Evolutionary conservation across 2,113 vertebrate species (phyloP).

Genomic region (Oplegnathus fasciatus): DNA sequence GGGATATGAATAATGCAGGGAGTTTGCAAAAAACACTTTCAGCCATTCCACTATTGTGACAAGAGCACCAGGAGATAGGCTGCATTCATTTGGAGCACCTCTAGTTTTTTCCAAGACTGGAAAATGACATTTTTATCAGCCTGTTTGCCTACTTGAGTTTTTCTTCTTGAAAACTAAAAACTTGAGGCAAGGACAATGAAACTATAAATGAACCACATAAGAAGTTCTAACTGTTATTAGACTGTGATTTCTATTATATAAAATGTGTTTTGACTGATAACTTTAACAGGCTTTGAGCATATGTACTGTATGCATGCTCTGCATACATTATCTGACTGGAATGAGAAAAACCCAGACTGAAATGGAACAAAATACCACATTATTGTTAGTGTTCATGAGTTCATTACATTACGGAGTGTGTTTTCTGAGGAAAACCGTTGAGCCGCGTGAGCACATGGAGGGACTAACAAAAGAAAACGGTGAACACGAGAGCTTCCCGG

Average conservation of each 20-base stretch:
- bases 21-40: conserved; percentile 56
- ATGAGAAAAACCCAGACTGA: not conserved
- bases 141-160: conserved; percentile 22
- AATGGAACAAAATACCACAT: not conserved
- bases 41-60: conserved; percentile 51
- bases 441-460: conserved; percentile 48
- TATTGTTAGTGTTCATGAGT: not conserved
- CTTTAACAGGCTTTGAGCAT: conserved; percentile 10
- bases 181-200: not conserved
- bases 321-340: not conserved
- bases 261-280: conserved; percentile 7
- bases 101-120: conserved; percentile 3
- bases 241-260: not conserved
- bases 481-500: conserved; percentile 1
- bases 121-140: conserved; percentile 63
- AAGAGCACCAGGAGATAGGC: conserved; percentile 48
- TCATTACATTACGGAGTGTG: not conserved
- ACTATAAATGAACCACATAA: not conserved
- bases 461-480: conserved; percentile 26
- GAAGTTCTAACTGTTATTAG: conserved; percentile 11
- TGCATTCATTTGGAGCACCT: conserved; percentile 38
- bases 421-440: not conserved
- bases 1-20: conserved; percentile 65
- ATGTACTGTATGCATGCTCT: not conserved
- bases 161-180: conserved; percentile 36